Evolutionary conservation across 1,140 invertebrate species (phyloP), one percentile per base, ranked within the genome.

Genomic region (Pseudomyrmex cubaensis): DNA sequence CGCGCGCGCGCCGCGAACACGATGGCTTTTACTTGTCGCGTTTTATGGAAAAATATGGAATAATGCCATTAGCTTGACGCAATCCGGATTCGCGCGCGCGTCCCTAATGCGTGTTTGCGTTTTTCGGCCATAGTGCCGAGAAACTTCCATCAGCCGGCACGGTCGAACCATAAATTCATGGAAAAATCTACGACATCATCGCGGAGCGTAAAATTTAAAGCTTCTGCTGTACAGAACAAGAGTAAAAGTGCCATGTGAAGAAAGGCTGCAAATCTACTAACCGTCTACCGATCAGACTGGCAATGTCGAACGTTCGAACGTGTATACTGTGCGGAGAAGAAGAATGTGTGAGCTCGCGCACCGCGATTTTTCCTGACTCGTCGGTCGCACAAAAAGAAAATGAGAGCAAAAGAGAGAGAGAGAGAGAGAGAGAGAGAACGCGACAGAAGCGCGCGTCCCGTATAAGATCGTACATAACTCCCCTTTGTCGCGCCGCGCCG

Each of bases 71-170:
- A 80, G 69, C 66, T 56, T 57, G 76, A 70, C 76, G 76, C 76
- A 72, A 80, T 80, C 76, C 66, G 66, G 76, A 78, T 78, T 35
- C 64, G 66, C 76, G 35, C 76, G 35, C 35, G 66, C 76, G 76
- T 80, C 76, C 76, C 76, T 80, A 80, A 80, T 80, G 76, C 76
- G 76, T 80, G 76, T 80, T 80, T 80, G 76, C 76, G 76, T 80
- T 80, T 80, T 80, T 80, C 76, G 76, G 20, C 69, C 76, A 54
- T 20, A n/a, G 66, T 20, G 54, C 66, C 15, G 76, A 61, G 76
- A 72, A 70, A 70, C 76, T 61, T 80, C 66, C 76, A 80, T 80
- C 76, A 78, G 63, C 63, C 63, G 20, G 76, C 64, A 50, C 44
- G 46, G 76, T 80, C 15, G 54, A 57, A 20, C 5, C 44, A 46